phyloP scores from a whole-genome alignment of 2,113 vertebrate genomes.

The Tetrao urogallus region DNA sequence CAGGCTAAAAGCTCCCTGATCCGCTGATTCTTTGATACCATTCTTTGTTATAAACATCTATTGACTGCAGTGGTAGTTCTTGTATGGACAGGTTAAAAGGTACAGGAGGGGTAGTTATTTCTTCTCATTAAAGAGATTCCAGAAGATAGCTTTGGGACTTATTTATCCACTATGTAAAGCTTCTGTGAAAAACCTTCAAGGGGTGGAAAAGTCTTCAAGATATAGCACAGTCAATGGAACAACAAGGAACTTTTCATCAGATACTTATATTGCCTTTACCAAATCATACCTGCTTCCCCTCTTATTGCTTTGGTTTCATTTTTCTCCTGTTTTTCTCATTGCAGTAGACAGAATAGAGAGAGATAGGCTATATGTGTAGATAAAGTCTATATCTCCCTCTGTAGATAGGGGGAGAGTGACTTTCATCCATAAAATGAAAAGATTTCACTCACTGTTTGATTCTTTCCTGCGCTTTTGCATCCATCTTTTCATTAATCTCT shows the following conservation, averaged over 20 bases:
- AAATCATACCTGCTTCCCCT: not conserved
- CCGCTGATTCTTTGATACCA: not conserved
- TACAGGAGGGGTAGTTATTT: not conserved
- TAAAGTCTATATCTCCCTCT: too few relatives aligned
- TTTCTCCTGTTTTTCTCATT: slow-evolving; percentile 13
- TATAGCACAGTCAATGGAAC: not conserved
- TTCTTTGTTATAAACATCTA: not conserved
- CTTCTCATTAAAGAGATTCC: not conserved
- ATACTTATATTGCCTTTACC: not conserved
- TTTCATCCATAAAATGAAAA: not conserved
- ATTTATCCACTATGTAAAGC: not conserved
- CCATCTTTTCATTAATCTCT: not conserved
- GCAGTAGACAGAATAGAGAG: not conserved
- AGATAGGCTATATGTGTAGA: too few relatives aligned
- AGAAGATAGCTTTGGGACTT: not conserved
- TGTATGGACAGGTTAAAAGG: not conserved
- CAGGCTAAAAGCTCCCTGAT: not conserved
- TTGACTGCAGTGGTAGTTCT: not conserved
- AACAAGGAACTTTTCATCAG: not conserved
- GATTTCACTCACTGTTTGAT: not conserved
- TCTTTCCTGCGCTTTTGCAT: not conserved
- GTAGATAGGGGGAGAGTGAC: not conserved
- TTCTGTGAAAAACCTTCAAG: not conserved
- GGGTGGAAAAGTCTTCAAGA: not conserved
- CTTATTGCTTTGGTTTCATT: not conserved